Evolutionary conservation across 2,113 vertebrate genomes (phyloP).

Genomic region (Scomber scombrus): DNA sequence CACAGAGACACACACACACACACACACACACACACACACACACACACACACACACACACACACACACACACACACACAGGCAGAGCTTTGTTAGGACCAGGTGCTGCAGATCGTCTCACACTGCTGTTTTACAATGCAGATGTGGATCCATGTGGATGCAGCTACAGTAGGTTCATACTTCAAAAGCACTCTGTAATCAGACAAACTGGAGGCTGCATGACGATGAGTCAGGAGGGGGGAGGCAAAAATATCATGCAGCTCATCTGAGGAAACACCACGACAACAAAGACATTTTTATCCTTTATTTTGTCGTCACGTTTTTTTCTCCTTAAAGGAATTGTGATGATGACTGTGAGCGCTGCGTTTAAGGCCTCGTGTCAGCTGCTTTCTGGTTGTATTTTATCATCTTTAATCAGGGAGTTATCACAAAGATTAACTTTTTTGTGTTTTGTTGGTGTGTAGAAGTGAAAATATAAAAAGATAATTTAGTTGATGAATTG

Average conservation of each 20-base stretch:
- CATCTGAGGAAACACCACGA: neutral
- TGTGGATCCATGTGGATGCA: constrained; percentile 29
- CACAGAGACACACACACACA: neutral
- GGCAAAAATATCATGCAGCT: neutral
- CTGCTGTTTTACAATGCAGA: constrained; percentile 65
- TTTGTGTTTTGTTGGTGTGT: no score
- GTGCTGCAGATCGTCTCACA: constrained; percentile 49
- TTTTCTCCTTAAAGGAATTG: no score
- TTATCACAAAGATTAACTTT: no score
- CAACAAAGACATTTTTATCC: neutral
- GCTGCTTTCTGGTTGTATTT: no score
- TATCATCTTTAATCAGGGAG: no score
- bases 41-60: neutral
- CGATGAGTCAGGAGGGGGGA: constrained; percentile 1
- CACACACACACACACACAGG: neutral
- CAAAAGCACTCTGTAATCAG: constrained; percentile 54
- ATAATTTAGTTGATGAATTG: no score
- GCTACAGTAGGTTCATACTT: constrained; percentile 31
- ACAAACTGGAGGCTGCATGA: constrained; percentile 35
- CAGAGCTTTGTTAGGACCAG: constrained; percentile 44
- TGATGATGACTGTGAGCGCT: no score
- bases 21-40: neutral
- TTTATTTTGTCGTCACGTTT: no score
- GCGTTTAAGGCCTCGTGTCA: no score
- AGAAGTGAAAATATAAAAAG: no score